Conservation (phyloP, 2,797 vertebrate genomes). For the Antrozous pallidus region DNA sequence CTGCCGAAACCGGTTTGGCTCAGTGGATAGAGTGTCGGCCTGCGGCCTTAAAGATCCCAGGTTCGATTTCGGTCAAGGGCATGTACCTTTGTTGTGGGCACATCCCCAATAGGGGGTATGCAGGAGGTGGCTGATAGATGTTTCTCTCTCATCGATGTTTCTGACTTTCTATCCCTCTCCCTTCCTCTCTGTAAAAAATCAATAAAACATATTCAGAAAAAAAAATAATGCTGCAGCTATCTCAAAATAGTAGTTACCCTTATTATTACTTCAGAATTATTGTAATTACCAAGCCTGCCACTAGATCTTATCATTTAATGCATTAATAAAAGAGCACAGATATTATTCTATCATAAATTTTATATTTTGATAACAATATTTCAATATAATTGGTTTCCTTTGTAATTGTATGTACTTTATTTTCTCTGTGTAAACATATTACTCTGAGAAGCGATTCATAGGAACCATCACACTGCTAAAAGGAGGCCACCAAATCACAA, state of each 20-base stretch:
- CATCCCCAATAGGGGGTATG: too few relatives aligned
- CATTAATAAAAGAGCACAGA: not conserved
- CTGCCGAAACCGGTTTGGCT: too few relatives aligned
- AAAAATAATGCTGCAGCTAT: not conserved
- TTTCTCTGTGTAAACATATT: conserved; percentile 26
- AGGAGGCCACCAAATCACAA: not conserved
- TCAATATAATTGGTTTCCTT: not conserved
- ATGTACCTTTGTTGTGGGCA: too few relatives aligned
- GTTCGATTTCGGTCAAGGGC: too few relatives aligned
- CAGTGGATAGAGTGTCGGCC: too few relatives aligned
- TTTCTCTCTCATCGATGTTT: too few relatives aligned
- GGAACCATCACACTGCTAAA: not conserved
- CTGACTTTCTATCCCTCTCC: too few relatives aligned
- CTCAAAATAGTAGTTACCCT: not conserved
- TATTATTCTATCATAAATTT: not conserved
- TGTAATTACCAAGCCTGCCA: not conserved
- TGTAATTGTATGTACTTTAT: not conserved
- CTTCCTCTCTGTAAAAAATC: too few relatives aligned
- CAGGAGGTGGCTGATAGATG: too few relatives aligned
- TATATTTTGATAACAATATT: conserved; percentile 13
- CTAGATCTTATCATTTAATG: not conserved
- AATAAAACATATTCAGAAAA: too few relatives aligned
- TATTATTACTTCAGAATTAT: conserved; percentile 3
- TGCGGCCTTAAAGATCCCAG: too few relatives aligned
- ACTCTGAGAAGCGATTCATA: not conserved